Evolutionary conservation across 92 coral and sea anemone species (phyloP), one percentile per base, ranked within the genome.

Genomic region (Plumapathes pennacea): DNA sequence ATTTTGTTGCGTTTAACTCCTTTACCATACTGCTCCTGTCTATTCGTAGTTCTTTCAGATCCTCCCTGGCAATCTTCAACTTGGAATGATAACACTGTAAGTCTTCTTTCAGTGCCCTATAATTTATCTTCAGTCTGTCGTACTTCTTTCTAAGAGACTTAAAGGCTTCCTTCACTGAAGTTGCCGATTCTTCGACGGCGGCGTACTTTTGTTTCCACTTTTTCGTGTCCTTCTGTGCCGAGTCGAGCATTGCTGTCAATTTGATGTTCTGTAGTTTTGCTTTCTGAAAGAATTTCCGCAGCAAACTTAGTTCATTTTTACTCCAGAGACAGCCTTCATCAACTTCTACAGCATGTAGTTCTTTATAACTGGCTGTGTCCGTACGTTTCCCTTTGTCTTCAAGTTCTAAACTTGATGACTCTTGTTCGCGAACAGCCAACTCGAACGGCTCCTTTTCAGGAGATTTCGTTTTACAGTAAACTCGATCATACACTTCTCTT

Each of bases 71-170:
- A 32, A 69, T 29, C 43, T 87, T 87, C 32, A 87, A 55, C 24
- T 66, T 70, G 10, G 60, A 7, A 36, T 87, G 95, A 32, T 81
- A 60, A 14, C 18, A 60, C 66, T 72, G 81, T 29, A 83, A 53
- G 48, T 92, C 98, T 45, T 82, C 94, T 46, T 92, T 92, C 51
- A 88, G 15, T n/a, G 98, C 96, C 48, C 67, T 88, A 54, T 84
- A 92, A 47, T 80, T 81, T 9, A 92, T 62, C 56, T 92, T 92
- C 32, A 89, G 58, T 28, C 82, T 68, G 59, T 48, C 71, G 55
- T 89, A 85, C 53, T 87, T 71, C 64, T 84, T 84, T 41, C 60
- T 88, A 28, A 72, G 58, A 25, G 72, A 56, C 4, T 50, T 10
- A 37, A 76, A 78, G 46, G 74, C 80, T 14, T 58, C 67, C 53